phyloP scores from a whole-genome alignment of 2,113 vertebrate species.

The Triplophysa tibetana region DNA sequence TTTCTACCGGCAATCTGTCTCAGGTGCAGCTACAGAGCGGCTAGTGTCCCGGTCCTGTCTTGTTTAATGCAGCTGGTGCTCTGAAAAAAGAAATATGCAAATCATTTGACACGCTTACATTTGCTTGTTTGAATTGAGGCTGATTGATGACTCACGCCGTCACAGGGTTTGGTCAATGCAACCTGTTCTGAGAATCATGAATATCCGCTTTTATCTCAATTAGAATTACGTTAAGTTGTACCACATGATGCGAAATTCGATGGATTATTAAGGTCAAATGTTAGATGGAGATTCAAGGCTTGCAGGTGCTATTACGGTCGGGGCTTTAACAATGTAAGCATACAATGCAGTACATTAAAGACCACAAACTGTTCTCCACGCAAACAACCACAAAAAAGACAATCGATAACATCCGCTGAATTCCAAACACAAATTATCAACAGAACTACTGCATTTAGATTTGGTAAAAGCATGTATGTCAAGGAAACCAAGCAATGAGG shows the following conservation, averaged over 20 bases:
- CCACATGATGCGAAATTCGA: background rate
- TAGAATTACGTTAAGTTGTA: background rate
- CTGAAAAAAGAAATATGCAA: slow-evolving; percentile 18
- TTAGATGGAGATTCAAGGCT: background rate
- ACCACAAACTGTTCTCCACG: slow-evolving; percentile 57
- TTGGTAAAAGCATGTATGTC: too few species aligned
- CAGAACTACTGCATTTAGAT: background rate
- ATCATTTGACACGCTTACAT: slow-evolving; percentile 32
- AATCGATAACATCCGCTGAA: slow-evolving; percentile 6
- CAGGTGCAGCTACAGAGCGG: slow-evolving; percentile 50
- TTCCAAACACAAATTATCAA: background rate
- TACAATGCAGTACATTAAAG: slow-evolving; percentile 68
- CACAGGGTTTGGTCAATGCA: background rate
- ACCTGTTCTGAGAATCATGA: slow-evolving; percentile 8
- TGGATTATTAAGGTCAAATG: background rate
- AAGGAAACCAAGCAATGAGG: too few species aligned
- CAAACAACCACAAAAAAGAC: slow-evolving; percentile 59
- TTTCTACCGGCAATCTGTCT: slow-evolving; percentile 61
- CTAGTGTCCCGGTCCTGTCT: slow-evolving; percentile 57
- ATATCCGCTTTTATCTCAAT: background rate
- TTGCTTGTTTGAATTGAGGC: slow-evolving; percentile 54
- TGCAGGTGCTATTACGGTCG: background rate
- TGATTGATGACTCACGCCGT: slow-evolving; percentile 36
- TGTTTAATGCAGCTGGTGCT: slow-evolving; percentile 49
- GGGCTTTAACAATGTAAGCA: slow-evolving; percentile 61